Evolutionary conservation across 2,113 vertebrate species (phyloP).

Genomic region (Heterotis niloticus): DNA sequence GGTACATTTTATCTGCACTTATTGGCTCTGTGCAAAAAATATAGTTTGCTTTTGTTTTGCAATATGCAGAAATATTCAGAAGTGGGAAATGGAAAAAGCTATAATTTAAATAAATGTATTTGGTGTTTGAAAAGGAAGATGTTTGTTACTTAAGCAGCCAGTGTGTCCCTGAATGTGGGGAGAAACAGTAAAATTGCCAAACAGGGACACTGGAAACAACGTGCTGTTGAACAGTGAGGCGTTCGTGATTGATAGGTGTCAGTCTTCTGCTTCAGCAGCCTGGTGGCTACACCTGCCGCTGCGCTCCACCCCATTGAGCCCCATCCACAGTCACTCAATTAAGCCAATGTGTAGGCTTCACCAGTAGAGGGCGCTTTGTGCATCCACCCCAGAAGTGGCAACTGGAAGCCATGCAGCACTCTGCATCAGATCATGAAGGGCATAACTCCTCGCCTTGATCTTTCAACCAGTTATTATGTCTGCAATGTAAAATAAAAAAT

Average conservation of each 20-base stretch:
- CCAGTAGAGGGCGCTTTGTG: neutral
- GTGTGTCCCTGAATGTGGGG: no score
- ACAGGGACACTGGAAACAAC: neutral
- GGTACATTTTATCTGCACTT: no score
- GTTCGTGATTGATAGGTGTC: neutral
- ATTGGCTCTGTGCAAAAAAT: no score
- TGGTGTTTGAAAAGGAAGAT: no score
- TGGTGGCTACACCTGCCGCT: neutral
- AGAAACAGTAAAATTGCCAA: no score
- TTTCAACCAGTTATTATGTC: neutral
- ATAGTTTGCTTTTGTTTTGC: no score
- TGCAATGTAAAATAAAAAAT: neutral
- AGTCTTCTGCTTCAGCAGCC: neutral
- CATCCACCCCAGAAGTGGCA: neutral
- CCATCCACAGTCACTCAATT: neutral
- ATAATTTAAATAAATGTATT: no score
- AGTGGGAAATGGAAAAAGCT: no score
- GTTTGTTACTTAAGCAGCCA: no score
- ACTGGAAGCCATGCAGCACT: neutral
- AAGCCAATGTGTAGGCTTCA: neutral
- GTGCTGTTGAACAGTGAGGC: neutral
- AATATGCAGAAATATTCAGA: no score
- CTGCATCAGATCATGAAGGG: neutral
- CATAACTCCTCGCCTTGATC: conserved; percentile 14
- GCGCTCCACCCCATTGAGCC: neutral